Conservation (phyloP, 2,888 invertebrate genomes). For the Macaria liturata region DNA sequence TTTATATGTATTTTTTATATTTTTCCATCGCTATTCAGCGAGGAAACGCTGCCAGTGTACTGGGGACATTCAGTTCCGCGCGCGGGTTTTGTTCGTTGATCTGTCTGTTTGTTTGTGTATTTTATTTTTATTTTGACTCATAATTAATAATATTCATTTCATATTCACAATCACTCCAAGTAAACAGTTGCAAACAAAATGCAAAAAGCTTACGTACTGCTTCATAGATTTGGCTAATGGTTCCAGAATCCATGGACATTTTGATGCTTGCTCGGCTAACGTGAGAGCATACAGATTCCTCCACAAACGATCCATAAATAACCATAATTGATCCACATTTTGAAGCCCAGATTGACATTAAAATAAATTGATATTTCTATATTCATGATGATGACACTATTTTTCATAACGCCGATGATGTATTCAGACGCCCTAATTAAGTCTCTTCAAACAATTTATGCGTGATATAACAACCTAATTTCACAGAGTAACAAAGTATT, state of each 20-base stretch:
- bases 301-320: slow-evolving; percentile 20
- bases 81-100: no score
- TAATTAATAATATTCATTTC: no score
- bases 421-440: slow-evolving; percentile 46
- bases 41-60: no score
- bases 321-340: slow-evolving; percentile 21
- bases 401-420: slow-evolving; percentile 43
- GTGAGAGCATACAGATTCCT: slow-evolving; percentile 22
- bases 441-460: slow-evolving; percentile 46
- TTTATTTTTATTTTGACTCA: no score
- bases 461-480: slow-evolving; percentile 59
- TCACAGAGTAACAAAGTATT: slow-evolving; percentile 62
- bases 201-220: slow-evolving; percentile 15
- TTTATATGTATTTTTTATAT: no score
- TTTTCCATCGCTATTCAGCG: no score
- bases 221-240: slow-evolving; percentile 18
- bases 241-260: slow-evolving; percentile 41
- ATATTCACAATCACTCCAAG: no score
- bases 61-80: no score
- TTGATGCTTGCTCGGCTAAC: slow-evolving; percentile 31
- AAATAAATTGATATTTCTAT: slow-evolving; percentile 10
- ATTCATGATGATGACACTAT: slow-evolving; percentile 20
- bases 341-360: slow-evolving; percentile 11
- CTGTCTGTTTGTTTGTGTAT: no score
- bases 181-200: no score